Evolutionary conservation across 2,888 invertebrate species (phyloP).

Genomic region (Ligdia adustata): DNA sequence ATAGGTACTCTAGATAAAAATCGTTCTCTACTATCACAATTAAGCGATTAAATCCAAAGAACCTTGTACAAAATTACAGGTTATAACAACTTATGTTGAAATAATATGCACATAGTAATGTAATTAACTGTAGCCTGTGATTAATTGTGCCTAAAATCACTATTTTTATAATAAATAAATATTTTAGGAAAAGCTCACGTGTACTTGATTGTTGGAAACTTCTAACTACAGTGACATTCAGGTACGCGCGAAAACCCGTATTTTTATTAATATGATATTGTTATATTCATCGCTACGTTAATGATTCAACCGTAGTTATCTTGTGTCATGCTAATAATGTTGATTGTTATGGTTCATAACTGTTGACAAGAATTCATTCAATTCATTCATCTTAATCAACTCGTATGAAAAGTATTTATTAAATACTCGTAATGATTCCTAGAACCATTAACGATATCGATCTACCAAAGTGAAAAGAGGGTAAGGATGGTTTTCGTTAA

Average conservation of each 20-base stretch:
- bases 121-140: slow-evolving; percentile 21
- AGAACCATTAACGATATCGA: no score
- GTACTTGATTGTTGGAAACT: no score
- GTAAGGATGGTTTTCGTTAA: not conserved
- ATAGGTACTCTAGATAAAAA: slow-evolving; percentile 24
- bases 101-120: slow-evolving; percentile 30
- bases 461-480: not conserved
- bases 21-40: slow-evolving; percentile 17
- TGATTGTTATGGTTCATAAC: no score
- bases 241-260: no score
- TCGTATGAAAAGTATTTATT: no score
- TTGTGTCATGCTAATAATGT: no score
- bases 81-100: slow-evolving; percentile 6
- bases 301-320: no score
- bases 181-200: no score
- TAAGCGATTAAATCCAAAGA: slow-evolving; percentile 23
- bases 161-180: slow-evolving; percentile 1
- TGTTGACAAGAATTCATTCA: no score
- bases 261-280: slow-evolving; percentile 21
- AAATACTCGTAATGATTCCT: no score
- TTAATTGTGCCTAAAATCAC: slow-evolving; percentile 9
- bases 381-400: no score
- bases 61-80: slow-evolving; percentile 24
- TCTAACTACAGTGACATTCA: no score
- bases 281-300: slow-evolving; percentile 11